A percentile compares a stretch with the other conserved stretches of the same genome.
Conservation (phyloP, 2,797 vertebrate genomes). For the Xenentodon cancila region DNA sequence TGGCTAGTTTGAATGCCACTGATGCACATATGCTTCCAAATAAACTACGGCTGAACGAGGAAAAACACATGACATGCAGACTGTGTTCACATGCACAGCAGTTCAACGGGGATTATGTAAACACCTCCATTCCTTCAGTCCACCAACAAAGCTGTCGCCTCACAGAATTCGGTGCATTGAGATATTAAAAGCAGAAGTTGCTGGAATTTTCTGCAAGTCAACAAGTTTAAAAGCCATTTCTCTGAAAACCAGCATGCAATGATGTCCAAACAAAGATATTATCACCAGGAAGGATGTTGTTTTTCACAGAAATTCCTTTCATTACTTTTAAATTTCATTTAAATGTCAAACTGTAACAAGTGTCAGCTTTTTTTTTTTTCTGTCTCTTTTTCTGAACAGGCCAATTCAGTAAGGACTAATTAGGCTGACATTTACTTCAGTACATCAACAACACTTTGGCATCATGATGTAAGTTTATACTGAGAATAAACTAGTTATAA, state of each 20-base stretch:
- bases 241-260: conserved; percentile 53
- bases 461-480: not conserved
- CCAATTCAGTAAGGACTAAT: conserved; percentile 3
- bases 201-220: conserved; percentile 54
- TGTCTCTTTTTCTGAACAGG: too few relatives aligned
- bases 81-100: conserved; percentile 63
- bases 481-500: conserved; percentile 4
- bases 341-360: not conserved
- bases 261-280: conserved; percentile 29
- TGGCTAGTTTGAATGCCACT: conserved; percentile 24
- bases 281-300: conserved; percentile 37
- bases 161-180: conserved; percentile 16
- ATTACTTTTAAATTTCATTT: conserved; percentile 16
- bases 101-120: conserved; percentile 46
- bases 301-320: conserved; percentile 50
- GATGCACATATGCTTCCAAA: conserved; percentile 62
- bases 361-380: conserved; percentile 1
- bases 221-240: conserved; percentile 47
- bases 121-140: conserved; percentile 52
- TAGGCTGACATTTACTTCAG: not conserved
- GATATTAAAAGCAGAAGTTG: conserved; percentile 68
- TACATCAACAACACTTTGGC: not conserved
- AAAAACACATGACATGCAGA: conserved; percentile 61
- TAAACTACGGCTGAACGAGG: conserved; percentile 53
- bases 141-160: conserved; percentile 42